Evolutionary conservation across 2,888 invertebrate genomes (phyloP), one percentile per base, ranked within the genome.

Genomic region (Xiphydria camelus): DNA sequence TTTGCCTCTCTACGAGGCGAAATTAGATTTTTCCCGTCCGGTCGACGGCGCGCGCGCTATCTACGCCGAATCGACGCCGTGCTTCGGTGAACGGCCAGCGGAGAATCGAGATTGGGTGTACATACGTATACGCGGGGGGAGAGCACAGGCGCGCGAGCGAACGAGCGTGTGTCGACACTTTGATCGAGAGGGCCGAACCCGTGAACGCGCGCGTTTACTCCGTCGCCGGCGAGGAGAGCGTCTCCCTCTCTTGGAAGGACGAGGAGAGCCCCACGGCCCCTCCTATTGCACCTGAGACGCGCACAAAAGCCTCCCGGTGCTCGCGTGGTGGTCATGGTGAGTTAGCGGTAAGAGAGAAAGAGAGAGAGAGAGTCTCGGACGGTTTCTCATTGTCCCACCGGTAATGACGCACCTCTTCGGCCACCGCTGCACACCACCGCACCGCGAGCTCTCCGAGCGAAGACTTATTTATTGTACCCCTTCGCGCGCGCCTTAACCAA

Each of bases 391-490:
- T 26, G 26, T 26, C 26, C 26, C 26, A 26, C 26, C 14, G 10
- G 26, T 26, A 26, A 26, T 26, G 26, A 26, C 26, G 26, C 26
- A n/a, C n/a, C n/a, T n/a, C n/a, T n/a, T n/a, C n/a, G n/a, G 26
- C 26, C 14, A 14, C 26, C 26, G 7, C 26, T 26, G 14, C 14
- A 10, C 14, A 26, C 2, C n/a, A n/a, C n/a, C n/a, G n/a, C n/a
- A n/a, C n/a, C n/a, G n/a, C n/a, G n/a, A n/a, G n/a, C n/a, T 10
- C 26, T 26, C 14, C 26, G 5, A 26, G 26, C 26, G 3, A 10
- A 4, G 26, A 26, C 26, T 26, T 26, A 26, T 26, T 26, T 26
- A 26, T 10, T 26, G 14, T n/a, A 26, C n/a, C n/a, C n/a, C n/a
- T n/a, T n/a, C n/a, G n/a, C n/a, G n/a, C n/a, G n/a, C n/a, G n/a